These are phyloP conservation scores for Conchocele bisecta DNA, from an alignment of 2,888 invertebrate genomes.

Conservation along the genomic window DNA sequence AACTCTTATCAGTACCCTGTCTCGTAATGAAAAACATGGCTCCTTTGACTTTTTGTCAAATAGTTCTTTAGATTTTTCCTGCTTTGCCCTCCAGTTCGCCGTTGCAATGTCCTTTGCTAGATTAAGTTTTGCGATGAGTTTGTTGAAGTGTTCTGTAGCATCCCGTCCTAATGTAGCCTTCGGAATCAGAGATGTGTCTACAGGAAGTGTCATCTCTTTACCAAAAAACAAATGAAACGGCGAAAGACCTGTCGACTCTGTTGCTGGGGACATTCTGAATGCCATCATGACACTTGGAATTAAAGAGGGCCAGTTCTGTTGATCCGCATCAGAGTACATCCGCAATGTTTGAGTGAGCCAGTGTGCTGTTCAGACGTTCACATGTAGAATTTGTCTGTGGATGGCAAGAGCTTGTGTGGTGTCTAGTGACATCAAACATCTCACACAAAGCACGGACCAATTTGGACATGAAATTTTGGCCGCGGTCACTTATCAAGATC, in stretches of 20 bases:
- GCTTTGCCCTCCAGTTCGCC: conserved; percentile 1
- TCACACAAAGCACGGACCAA: conserved; percentile 37
- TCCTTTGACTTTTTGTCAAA: conserved; percentile 32
- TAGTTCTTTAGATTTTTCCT: conserved; percentile 21
- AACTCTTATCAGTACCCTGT: conserved; percentile 18
- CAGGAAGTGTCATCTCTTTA: conserved; percentile 28
- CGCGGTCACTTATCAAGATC: conserved; percentile 32
- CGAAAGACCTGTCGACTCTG: conserved; percentile 9
- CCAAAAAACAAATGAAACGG: conserved; percentile 34
- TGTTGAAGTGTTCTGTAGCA: conserved; percentile 1
- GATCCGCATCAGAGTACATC: conserved; percentile 36
- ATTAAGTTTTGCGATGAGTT: conserved; percentile 13
- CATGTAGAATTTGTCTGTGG: conserved; percentile 43
- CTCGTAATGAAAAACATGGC: conserved; percentile 17
- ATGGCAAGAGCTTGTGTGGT: conserved; percentile 45
- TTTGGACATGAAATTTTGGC: conserved; percentile 41
- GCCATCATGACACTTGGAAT: conserved; percentile 45
- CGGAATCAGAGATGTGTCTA: conserved; percentile 18
- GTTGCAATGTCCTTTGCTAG: conserved; percentile 5
- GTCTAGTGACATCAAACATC: conserved; percentile 41
- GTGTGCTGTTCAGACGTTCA: conserved; percentile 34
- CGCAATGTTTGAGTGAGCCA: conserved; percentile 37
- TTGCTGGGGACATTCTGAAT: conserved; percentile 31
- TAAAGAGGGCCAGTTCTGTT: conserved; percentile 34
- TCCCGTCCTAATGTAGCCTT: neutral